These are phyloP conservation scores for Ceryle rudis DNA, from an alignment of 2,797 vertebrate genomes.

Conservation along the genomic window DNA sequence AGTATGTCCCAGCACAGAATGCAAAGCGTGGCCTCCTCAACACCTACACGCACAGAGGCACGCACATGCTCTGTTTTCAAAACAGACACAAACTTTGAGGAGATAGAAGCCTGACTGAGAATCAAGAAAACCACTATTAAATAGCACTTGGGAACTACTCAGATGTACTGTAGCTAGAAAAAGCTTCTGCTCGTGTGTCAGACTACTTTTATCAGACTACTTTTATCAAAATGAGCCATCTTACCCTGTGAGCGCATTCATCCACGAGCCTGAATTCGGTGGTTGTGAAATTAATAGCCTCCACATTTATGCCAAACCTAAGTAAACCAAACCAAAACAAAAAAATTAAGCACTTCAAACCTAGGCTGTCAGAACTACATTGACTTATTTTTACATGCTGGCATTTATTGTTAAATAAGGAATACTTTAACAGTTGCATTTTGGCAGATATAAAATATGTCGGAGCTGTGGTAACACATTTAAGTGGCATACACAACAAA, in stretches of 20 bases:
- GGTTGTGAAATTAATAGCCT: slow-evolving; percentile 90
- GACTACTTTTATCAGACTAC: not conserved
- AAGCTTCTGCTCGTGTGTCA: not conserved
- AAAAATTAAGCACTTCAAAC: slow-evolving; percentile 37
- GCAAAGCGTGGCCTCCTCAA: not conserved
- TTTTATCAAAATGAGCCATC: slow-evolving; percentile 22
- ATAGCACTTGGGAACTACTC: not conserved
- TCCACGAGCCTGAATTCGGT: slow-evolving; percentile 89
- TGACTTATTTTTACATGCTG: not conserved
- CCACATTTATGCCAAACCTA: slow-evolving; percentile 84
- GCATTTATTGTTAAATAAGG: not conserved
- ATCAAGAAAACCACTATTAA: not conserved
- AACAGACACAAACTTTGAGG: not conserved
- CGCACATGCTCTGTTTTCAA: not conserved
- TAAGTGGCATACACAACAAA: not conserved
- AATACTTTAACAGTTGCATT: not conserved
- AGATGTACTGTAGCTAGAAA: not conserved
- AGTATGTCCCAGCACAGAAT: not conserved
- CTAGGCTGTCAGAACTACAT: not conserved
- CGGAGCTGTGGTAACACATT: not conserved
- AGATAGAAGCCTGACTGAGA: not conserved
- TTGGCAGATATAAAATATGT: not conserved
- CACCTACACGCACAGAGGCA: fast-evolving
- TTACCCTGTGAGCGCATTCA: slow-evolving; percentile 77
- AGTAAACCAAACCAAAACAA: slow-evolving; percentile 46